Base-by-base conservation (phyloP, 2,888 invertebrate genomes). In the Polietes domitor region DNA sequence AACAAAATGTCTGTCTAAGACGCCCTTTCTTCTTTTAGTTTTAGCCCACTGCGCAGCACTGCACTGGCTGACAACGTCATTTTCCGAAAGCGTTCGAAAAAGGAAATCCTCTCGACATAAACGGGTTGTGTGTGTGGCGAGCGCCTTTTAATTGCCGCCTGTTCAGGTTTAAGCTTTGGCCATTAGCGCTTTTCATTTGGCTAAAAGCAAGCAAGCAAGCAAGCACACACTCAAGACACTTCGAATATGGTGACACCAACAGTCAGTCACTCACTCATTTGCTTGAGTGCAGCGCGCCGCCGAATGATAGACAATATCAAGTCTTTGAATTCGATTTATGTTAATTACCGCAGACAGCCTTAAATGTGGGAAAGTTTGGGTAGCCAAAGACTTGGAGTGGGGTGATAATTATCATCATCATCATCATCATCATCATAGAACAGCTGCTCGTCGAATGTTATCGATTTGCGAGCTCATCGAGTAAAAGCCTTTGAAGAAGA, bases 61-160 rank as follows among this genome's bases (percentile, higher is more conserved):
- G 47, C 15, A 47, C 15, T 47, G 47, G 47, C 77, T 83, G 83
- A 80, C 83, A 83, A 83, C 83, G 80, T 77, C 83, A 83, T 75
- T 83, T 80, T 63, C 19, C 78, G 53, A 75, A 73, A 53, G 63
- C 41, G 2, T 32, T 32, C 9, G 32, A 9, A 4, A 80, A 83
- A 77, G 77, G 74, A 74, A 83, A 77, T 77, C 83, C 80, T 77
- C 32, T 58, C 72, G 77, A 75, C 80, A 71, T 61, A 75, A 76
- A 65, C 19, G 82, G 80, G 77, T 82, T 77, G 26, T 41, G 80
- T 41, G 2, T 41, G 47, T 47, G 47, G 47, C 47, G 76, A 86
- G 85, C 81, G 83, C 79, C 83, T 86, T 85, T 83, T 85, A 86
- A 83, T 85, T 86, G 86, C 83, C 85, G 82, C 81, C 77, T 73